Percentiles rank a stretch among this genome's conserved stretches.
These are phyloP conservation scores for Apodemia mormo DNA, from an alignment of 2,888 invertebrate species.

Conservation along the genomic window DNA sequence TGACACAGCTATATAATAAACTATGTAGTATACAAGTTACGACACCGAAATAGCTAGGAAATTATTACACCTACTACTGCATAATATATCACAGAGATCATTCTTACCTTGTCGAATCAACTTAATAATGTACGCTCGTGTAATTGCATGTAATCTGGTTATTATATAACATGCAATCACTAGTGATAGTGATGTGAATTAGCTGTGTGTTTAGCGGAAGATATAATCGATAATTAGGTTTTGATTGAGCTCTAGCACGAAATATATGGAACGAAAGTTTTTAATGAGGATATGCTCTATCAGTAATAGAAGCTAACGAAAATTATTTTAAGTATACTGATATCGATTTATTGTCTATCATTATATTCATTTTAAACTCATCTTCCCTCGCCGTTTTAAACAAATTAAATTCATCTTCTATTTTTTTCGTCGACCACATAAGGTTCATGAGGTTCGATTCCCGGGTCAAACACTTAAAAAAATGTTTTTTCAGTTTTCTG, in stretches of 20 bases:
- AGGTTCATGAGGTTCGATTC: too few relatives aligned
- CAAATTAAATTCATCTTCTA: too few relatives aligned
- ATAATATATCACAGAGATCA: not conserved
- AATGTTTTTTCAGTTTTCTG: too few relatives aligned
- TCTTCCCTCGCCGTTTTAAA: too few relatives aligned
- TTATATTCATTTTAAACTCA: too few relatives aligned
- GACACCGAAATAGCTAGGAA: not conserved
- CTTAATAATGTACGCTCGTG: not conserved
- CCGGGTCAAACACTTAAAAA: too few relatives aligned
- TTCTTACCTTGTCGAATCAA: slow-evolving; percentile 12
- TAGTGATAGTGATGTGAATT: slow-evolving; percentile 14
- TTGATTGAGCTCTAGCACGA: slow-evolving; percentile 11
- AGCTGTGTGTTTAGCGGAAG: slow-evolving; percentile 12
- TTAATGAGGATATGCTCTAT: not conserved
- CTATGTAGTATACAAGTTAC: not conserved
- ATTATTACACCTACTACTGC: not conserved
- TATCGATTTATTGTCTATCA: too few relatives aligned
- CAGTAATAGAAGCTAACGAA: not conserved
- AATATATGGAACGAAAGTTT: slow-evolving; percentile 9
- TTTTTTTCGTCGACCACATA: too few relatives aligned
- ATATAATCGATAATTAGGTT: slow-evolving; percentile 5
- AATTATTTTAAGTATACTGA: not conserved
- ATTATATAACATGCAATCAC: slow-evolving; percentile 14
- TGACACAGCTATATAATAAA: not conserved
- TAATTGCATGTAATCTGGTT: slow-evolving; percentile 3